Evolutionary conservation across 2,888 invertebrate genomes (phyloP), one percentile per base, ranked within the genome.

Genomic region (Drosophila flavopinicola): DNA sequence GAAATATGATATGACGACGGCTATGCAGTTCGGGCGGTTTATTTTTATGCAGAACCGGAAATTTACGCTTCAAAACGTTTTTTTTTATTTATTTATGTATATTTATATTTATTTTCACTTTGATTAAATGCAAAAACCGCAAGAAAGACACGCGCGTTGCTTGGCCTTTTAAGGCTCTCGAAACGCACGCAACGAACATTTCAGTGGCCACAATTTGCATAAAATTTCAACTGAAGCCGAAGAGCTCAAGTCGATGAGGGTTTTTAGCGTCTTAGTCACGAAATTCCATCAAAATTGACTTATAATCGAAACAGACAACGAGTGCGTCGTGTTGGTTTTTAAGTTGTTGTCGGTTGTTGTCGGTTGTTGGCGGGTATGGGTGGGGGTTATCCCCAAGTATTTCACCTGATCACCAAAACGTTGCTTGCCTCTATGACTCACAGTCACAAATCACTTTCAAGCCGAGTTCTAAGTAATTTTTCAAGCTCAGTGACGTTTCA

Each of bases 1-100:
- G 83, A 79, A 74, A 80, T 68, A 47, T 39, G 79, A 84, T 66
- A 64, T 56, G 63, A 37, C 35, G 63, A 37, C 35, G 59, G 56
- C 35, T 11, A 44, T 59, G 72, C 61, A 80, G 51, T 58, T 58
- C 54, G 57, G 25, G 9, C 29, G 57, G 48, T 75, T 74, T 74
- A 63, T 79, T 80, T 76, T 68, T 74, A 72, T 53, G 66, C 74
- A 68, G 79, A 80, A 83, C 80, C 85, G 85, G 80, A 80, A 85
- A 85, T 79, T 76, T 85, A 66, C 63, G 60, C 60, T 78, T 61
- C 38, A 52, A 63, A 56, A 66, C n/a, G n/a, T 38, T 10, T 9
- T 6, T 5, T 17, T 11, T 6, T 17, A 32, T 38, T 33, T 13
- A n/a, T n/a, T n/a, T n/a, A n/a, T n/a, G n/a, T n/a, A n/a, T n/a